phyloP scores from a whole-genome alignment of 2,113 vertebrate genomes.

The Oreochromis aureus region DNA sequence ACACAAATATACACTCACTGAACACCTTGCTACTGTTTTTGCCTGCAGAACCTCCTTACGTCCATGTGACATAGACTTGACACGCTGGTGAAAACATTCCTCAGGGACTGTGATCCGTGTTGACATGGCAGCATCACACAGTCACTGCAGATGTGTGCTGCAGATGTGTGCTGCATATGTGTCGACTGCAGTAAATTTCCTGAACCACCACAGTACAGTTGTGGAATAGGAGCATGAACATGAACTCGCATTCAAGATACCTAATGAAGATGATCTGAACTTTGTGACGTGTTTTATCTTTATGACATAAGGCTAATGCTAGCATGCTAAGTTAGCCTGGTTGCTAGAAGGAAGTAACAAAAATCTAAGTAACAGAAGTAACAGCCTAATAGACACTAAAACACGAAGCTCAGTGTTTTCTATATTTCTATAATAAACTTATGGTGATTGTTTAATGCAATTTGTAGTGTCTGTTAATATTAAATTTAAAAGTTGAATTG shows the following conservation, averaged over 20 bases:
- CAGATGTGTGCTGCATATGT: not conserved
- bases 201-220: not conserved
- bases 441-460: not conserved
- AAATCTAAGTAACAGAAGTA: not conserved
- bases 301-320: not conserved
- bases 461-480: not conserved
- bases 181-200: not conserved
- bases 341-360: not conserved
- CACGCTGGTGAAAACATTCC: not conserved
- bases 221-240: not conserved
- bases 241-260: not conserved
- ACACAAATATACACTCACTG: not conserved
- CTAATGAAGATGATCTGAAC: not conserved
- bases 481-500: not conserved
- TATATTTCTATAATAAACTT: not conserved
- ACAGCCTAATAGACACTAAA: not conserved
- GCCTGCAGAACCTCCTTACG: not conserved
- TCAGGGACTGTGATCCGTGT: not conserved
- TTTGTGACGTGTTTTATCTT: not conserved
- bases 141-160: not conserved
- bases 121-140: not conserved
- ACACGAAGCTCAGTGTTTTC: not conserved
- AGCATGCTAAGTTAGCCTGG: not conserved
- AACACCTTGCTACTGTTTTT: not conserved
- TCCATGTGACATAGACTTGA: not conserved